phyloP scores from a whole-genome alignment of 1,140 invertebrate genomes.

The Phortica variegata region DNA sequence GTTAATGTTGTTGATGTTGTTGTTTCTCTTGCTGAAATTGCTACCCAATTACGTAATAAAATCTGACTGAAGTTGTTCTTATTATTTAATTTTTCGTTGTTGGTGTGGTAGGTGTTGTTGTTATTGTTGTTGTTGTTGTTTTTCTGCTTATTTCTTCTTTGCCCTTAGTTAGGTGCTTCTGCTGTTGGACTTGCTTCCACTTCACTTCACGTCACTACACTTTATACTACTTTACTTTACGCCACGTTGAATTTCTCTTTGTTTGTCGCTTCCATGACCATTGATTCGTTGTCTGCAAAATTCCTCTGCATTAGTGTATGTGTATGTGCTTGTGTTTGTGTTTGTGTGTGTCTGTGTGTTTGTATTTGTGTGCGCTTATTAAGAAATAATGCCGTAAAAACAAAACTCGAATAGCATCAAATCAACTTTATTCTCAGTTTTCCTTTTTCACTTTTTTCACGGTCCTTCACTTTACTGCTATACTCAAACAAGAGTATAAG shows the following conservation, averaged over 20 bases:
- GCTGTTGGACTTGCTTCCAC: background rate
- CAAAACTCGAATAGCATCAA: constrained; percentile 39
- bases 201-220: background rate
- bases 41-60: constrained; percentile 55
- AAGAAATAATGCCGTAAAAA: constrained; percentile 48
- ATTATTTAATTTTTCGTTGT: constrained; percentile 43
- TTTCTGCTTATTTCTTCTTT: constrained; percentile 31
- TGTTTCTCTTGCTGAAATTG: constrained; percentile 47
- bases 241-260: background rate
- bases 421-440: constrained; percentile 37
- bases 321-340: constrained; percentile 1
- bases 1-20: constrained; percentile 13
- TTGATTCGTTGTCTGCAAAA: constrained; percentile 9
- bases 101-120: no score
- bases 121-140: no score
- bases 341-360: background rate
- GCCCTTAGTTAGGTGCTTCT: background rate
- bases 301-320: no score
- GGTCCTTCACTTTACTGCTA: no score
- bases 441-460: no score
- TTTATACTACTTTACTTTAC: background rate
- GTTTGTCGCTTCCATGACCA: background rate
- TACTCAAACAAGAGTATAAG: no score
- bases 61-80: constrained; percentile 53
- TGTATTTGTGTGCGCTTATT: constrained; percentile 36